These are phyloP conservation scores for Fundulus diaphanus DNA, from an alignment of 2,797 vertebrate genomes.

Conservation along the genomic window DNA sequence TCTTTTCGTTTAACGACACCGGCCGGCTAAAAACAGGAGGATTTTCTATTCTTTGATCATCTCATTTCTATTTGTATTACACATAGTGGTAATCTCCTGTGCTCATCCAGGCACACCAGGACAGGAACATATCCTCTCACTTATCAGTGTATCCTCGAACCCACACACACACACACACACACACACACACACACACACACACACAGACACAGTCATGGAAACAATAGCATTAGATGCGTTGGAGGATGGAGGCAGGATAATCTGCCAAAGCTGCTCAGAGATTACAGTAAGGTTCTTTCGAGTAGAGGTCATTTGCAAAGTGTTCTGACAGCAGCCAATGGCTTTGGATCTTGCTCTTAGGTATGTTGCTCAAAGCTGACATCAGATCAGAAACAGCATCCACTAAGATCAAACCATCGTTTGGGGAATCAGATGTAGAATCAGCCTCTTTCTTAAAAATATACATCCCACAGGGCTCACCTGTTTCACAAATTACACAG, in stretches of 20 bases:
- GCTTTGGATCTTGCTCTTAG: constrained; percentile 19
- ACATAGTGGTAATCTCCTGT: constrained; percentile 41
- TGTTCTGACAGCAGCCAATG: constrained; percentile 66
- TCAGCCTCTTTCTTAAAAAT: background rate
- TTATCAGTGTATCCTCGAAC: constrained; percentile 46
- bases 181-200: constrained; percentile 32
- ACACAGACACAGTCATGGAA: constrained; percentile 48
- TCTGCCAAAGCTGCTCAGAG: constrained; percentile 80
- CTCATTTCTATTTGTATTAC: constrained; percentile 40
- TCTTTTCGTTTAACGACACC: background rate
- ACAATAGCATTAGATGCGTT: constrained; percentile 80
- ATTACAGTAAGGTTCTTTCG: constrained; percentile 83
- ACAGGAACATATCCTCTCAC: constrained; percentile 50
- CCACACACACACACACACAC: constrained; percentile 27
- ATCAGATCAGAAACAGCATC: constrained; percentile 30
- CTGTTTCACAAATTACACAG: constrained; percentile 55
- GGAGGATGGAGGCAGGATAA: constrained; percentile 80
- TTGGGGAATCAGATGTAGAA: constrained; percentile 42
- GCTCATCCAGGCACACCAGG: constrained; percentile 38
- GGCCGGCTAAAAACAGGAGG: constrained; percentile 12
- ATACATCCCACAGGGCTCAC: constrained; percentile 34
- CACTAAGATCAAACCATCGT: constrained; percentile 35
- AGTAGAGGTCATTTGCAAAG: constrained; percentile 76
- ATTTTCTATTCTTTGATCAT: constrained; percentile 33
- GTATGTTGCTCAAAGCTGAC: constrained; percentile 32